phyloP scores from a whole-genome alignment of 1,140 invertebrate species.

The Solenopsis fugax region DNA sequence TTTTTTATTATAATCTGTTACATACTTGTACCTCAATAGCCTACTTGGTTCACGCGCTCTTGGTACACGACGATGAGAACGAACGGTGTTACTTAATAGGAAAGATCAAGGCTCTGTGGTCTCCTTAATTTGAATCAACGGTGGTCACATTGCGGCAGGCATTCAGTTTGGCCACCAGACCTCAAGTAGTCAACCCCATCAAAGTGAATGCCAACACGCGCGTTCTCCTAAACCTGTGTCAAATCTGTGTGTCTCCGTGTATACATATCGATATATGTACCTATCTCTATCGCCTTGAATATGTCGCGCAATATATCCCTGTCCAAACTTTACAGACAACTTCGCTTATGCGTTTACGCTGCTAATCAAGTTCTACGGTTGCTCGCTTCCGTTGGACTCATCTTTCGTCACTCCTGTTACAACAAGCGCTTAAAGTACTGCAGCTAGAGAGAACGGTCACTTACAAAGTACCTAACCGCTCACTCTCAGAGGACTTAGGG shows the following conservation, averaged over 20 bases:
- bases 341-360: slow-evolving; percentile 67
- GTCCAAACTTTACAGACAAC: slow-evolving; percentile 57
- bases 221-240: slow-evolving; percentile 23
- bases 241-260: neutral
- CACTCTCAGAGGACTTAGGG: slow-evolving; percentile 21
- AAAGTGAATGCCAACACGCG: slow-evolving; percentile 23
- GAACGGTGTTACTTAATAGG: slow-evolving; percentile 35
- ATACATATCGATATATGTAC: slow-evolving; percentile 6
- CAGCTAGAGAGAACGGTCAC: slow-evolving; percentile 19
- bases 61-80: neutral
- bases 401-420: slow-evolving; percentile 33
- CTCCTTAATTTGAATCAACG: slow-evolving; percentile 52
- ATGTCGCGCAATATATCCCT: slow-evolving; percentile 70
- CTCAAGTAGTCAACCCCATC: slow-evolving; percentile 53
- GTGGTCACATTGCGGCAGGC: slow-evolving; percentile 39
- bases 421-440: slow-evolving; percentile 59
- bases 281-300: slow-evolving; percentile 51
- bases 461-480: slow-evolving; percentile 27
- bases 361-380: slow-evolving; percentile 72
- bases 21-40: neutral
- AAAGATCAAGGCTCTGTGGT: slow-evolving; percentile 51
- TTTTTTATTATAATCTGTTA: slow-evolving; percentile 1
- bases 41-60: neutral
- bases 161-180: slow-evolving; percentile 31
- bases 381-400: slow-evolving; percentile 21